Conservation (phyloP, 2,888 invertebrate genomes). For the Scaptomyza tumidula region DNA sequence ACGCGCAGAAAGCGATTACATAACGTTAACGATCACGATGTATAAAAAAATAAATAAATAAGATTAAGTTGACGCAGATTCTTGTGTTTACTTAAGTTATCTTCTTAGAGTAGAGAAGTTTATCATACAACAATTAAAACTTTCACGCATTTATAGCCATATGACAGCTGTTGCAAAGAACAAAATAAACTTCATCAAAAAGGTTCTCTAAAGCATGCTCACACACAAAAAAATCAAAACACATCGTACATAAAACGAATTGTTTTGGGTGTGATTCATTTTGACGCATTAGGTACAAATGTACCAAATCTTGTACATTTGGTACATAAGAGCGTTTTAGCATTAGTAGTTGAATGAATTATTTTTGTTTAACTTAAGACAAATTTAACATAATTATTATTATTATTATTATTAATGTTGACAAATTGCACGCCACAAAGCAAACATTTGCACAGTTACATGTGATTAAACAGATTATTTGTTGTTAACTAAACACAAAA, state of each 20-base stretch:
- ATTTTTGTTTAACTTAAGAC: conserved; percentile 20
- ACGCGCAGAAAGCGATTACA: conserved; percentile 2
- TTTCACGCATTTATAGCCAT: background rate
- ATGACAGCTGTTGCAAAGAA: too few relatives aligned
- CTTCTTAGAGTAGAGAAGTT: background rate
- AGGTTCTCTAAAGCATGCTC: background rate
- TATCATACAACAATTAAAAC: background rate
- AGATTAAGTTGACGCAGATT: conserved; percentile 15
- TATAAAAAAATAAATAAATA: background rate
- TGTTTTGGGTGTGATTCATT: too few relatives aligned
- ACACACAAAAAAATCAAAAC: background rate
- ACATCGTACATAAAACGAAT: too few relatives aligned
- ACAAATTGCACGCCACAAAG: conserved; percentile 43
- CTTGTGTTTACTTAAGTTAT: conserved; percentile 4
- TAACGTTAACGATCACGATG: background rate
- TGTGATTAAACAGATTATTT: conserved; percentile 31
- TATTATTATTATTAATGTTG: conserved; percentile 9
- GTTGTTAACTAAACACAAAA: conserved; percentile 21
- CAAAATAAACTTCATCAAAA: too few relatives aligned
- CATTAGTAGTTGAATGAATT: conserved; percentile 7
- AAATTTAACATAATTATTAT: conserved; percentile 1
- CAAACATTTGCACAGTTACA: conserved; percentile 35
- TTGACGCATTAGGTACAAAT: background rate
- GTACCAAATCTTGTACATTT: background rate
- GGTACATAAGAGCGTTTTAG: background rate